Percentiles rank a stretch among this genome's conserved stretches.
These are phyloP conservation scores for Steatornis caripensis DNA, from an alignment of 2,113 vertebrate genomes.

Conservation along the genomic window DNA sequence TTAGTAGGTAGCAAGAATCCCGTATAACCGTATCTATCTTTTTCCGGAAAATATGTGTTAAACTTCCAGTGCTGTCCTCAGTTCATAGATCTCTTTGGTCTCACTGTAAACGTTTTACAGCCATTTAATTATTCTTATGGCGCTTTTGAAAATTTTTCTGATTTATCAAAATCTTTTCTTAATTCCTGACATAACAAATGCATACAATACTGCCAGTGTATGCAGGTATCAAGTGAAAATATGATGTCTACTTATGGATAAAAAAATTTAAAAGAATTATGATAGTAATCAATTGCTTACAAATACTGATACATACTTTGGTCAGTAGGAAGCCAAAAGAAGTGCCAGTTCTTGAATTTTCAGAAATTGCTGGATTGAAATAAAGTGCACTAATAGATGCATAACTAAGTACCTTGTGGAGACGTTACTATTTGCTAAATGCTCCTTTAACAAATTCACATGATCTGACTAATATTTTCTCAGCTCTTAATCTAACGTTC, in stretches of 20 bases:
- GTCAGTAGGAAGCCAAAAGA: not conserved
- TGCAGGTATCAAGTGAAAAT: not conserved
- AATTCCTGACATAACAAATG: not conserved
- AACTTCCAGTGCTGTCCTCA: not conserved
- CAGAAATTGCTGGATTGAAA: not conserved
- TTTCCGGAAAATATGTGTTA: not conserved
- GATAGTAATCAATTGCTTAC: not conserved
- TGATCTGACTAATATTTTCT: not conserved
- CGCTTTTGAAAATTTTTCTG: not conserved
- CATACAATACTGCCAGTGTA: not conserved
- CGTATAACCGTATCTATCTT: not conserved
- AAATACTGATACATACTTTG: not conserved
- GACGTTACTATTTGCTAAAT: not conserved
- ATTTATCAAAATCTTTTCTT: not conserved
- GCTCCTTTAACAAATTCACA: not conserved
- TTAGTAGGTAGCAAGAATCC: not conserved
- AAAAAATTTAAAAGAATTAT: not conserved
- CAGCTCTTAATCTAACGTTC: not conserved
- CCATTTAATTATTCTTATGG: not conserved
- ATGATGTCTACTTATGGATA: not conserved
- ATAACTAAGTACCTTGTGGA: not conserved
- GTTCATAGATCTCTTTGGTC: not conserved
- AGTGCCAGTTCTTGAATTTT: not conserved
- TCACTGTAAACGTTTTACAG: not conserved
- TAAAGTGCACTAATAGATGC: not conserved